Base-by-base conservation (phyloP, 2,113 vertebrate species). In the Casuarius casuarius region DNA sequence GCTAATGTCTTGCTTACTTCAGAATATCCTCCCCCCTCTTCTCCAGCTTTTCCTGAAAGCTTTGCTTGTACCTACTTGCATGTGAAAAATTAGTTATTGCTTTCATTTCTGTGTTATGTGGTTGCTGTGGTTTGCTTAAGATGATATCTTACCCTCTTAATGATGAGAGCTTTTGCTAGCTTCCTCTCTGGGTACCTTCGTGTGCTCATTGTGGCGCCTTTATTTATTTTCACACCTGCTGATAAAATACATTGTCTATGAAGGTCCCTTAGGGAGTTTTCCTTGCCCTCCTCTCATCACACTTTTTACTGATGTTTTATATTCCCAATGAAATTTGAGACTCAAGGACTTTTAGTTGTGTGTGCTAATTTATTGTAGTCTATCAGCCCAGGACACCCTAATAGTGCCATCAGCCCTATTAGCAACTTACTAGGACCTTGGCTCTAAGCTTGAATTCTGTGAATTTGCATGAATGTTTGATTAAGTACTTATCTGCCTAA, bases 291-390 rank as follows among this genome's bases (percentile, higher is more conserved):
- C 49, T 33, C 67, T 82, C 48, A 82, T 94, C 52, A 87, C 63
- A 49, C 16, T 58, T 78, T 83, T 77, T 67, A 49, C 13, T 88
- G 38, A 46, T 93, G 13, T 85, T 95, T 90, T 94, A 63, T 96
- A 78, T 84, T 91, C 74, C 49, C 35, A 48, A 4, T 67, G 81
- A 73, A 58, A 67, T 95, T 88, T 92, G 48, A 83, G 48, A 56
- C 20, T 2, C 48, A 68, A 71, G 42, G 56, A 67, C 67, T 92
- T 78, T 10, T 61, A 89, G 25, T 28, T 73, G 17, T 35, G 46
- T 76, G 4, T 58, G 35, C 68, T 82, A 67, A 85, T 92, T 95
- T 94, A 83, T 40, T 85, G 29, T 56, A 56, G 52, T 28, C 16
- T 77, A n/a, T 90, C 48, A 84, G 25, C 25, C 62, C 51, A 66